These are phyloP conservation scores for Stramonita haemastoma DNA, from an alignment of 2,888 invertebrate species.

Conservation along the genomic window DNA sequence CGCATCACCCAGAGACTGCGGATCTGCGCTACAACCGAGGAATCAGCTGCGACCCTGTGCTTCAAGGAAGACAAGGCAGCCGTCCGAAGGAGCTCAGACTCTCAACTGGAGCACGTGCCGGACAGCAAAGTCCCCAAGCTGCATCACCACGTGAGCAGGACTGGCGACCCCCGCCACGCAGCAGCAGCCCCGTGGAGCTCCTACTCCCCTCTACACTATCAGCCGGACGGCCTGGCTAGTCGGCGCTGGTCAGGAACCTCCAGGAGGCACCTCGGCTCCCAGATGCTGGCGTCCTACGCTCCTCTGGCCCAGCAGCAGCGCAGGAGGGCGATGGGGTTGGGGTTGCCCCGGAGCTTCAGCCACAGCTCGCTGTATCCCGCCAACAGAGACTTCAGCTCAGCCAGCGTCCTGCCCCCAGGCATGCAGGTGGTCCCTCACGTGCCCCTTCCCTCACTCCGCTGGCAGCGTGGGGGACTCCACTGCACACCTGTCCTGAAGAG, in stretches of 20 bases:
- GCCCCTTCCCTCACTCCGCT: background rate
- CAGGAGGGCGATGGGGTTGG: background rate
- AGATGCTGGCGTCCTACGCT: background rate
- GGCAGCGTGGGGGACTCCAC: background rate
- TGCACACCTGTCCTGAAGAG: background rate
- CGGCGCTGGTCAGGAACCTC: background rate
- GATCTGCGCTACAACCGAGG: background rate
- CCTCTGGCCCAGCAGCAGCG: background rate
- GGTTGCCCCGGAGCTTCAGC: background rate
- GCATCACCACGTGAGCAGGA: background rate
- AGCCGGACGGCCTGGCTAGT: background rate
- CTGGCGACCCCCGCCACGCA: background rate
- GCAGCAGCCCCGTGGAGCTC: background rate
- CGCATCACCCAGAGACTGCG: background rate
- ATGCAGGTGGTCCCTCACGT: background rate
- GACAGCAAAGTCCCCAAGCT: background rate
- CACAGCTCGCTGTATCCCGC: background rate
- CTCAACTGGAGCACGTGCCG: background rate
- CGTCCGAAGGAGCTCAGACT: constrained; percentile 32
- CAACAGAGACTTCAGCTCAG: background rate
- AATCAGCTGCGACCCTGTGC: background rate
- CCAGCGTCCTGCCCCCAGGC: background rate
- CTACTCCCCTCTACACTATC: background rate
- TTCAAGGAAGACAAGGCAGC: background rate
- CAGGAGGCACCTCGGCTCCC: background rate